Base-by-base conservation (phyloP, 2,797 vertebrate genomes). In the Tarsius wallacei region DNA sequence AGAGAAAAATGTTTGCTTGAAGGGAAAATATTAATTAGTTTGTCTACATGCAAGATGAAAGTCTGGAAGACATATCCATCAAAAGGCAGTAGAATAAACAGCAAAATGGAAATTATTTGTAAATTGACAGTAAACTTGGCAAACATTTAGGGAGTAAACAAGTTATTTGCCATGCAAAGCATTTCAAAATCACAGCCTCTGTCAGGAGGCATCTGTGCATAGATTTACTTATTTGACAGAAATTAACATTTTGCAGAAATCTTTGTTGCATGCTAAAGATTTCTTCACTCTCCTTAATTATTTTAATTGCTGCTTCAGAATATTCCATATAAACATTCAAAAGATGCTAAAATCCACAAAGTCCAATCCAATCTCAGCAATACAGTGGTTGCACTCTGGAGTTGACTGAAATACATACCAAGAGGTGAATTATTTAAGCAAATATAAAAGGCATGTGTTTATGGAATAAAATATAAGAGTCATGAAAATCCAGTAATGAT, bases 21-120 rank as follows among this genome's bases (percentile, higher is more conserved):
- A 99, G 99, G 99, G 98, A 99, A 99, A 99, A 99, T 99, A 99
- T 99, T 99, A 99, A 99, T 99, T 99, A 99, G 99, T 99, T 99
- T 99, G 99, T 99, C 99, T 99, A 99, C 99, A 99, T 99, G 99
- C 99, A 98, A 98, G 99, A 99, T 99, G 99, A 99, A 99, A 99
- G 99, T 99, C 99, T 99, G 99, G 98, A 99, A 99, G 99, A 99
- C 98, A 98, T 99, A 99, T 99, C 99, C 99, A 99, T 99, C 99
- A 99, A 99, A 99, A 99, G 98, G 98, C 99, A 98, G 98, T 98
- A 98, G 98, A 99, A 99, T 99, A 99, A 99, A 99, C 98, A 99
- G 98, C 98, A 99, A 99, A 99, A 99, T 99, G 99, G 99, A 99
- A 99, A 99, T 99, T 99, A 99, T 99, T 99, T 99, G 99, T 99